Percentiles rank a stretch among this genome's conserved stretches.
Conservation (phyloP, 2,113 vertebrate species). For the Ranitomeya imitator region DNA sequence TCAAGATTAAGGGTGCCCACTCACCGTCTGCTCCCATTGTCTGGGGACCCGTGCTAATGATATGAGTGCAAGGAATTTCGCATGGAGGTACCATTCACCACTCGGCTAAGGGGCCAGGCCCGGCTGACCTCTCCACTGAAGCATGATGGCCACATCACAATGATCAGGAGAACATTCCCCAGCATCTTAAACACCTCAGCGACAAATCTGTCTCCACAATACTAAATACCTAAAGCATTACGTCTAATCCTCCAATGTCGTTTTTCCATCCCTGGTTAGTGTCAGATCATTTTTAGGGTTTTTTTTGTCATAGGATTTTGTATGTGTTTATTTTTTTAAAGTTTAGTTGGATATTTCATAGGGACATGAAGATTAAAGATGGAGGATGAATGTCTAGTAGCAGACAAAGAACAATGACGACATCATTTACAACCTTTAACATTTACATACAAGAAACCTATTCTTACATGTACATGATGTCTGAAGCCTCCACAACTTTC, state of each 20-base stretch:
- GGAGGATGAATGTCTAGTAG: neutral
- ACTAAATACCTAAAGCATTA: slow-evolving; percentile 54
- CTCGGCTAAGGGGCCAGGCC: slow-evolving; percentile 43
- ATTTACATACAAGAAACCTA: neutral
- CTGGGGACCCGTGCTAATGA: slow-evolving; percentile 62
- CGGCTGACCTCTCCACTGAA: slow-evolving; percentile 44
- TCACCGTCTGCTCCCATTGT: slow-evolving; percentile 61
- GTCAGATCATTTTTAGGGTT: slow-evolving; percentile 24
- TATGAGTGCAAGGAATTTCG: slow-evolving; percentile 70
- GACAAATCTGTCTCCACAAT: slow-evolving; percentile 55
- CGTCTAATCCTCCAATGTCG: slow-evolving; percentile 23
- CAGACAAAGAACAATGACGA: neutral
- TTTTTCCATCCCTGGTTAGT: slow-evolving; percentile 16
- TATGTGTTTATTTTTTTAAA: neutral
- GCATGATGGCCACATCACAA: slow-evolving; percentile 59
- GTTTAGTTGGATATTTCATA: neutral
- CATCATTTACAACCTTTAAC: neutral
- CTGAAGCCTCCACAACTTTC: too few relatives aligned
- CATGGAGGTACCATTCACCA: slow-evolving; percentile 62
- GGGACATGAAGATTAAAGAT: neutral
- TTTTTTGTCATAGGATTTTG: neutral
- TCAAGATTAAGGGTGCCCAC: slow-evolving; percentile 71
- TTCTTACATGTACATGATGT: neutral
- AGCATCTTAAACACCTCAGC: slow-evolving; percentile 47
- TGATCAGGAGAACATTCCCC: slow-evolving; percentile 43